phyloP scores from a whole-genome alignment of 2,113 vertebrate genomes.

The Eptesicus fuscus region DNA sequence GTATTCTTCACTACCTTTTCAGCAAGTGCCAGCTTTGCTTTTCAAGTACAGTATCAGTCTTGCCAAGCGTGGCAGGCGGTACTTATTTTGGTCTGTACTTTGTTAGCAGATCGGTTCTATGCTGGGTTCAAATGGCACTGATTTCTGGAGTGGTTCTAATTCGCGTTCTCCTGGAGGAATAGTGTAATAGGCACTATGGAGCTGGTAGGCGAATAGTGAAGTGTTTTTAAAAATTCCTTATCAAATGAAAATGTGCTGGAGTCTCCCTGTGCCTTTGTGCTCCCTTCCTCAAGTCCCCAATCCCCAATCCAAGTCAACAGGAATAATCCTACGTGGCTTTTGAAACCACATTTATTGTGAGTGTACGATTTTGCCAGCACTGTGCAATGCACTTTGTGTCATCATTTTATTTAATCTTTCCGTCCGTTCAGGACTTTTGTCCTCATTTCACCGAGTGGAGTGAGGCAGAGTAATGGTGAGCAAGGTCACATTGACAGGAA shows the following conservation, averaged over 20 bases:
- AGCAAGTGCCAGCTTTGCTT: constrained; percentile 49
- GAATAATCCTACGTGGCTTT: not conserved
- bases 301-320: not conserved
- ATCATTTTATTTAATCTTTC: not conserved
- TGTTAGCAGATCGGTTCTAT: constrained; percentile 50
- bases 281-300: not conserved
- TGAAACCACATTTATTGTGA: not conserved
- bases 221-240: not conserved
- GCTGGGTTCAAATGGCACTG: constrained; percentile 25
- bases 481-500: not conserved
- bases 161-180: not conserved
- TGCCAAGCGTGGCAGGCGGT: constrained; percentile 31
- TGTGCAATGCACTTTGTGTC: not conserved
- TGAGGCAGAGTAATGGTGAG: not conserved
- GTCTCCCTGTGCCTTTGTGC: not conserved
- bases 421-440: not conserved
- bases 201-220: not conserved
- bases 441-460: not conserved
- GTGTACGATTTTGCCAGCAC: not conserved
- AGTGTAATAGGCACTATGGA: not conserved
- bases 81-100: constrained; percentile 42
- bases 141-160: constrained; percentile 29
- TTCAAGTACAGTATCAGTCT: constrained; percentile 10
- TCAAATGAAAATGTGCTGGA: not conserved
- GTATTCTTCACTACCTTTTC: constrained; percentile 23